phyloP scores from a whole-genome alignment of 2,797 vertebrate species.

The Lateolabrax maculatus region DNA sequence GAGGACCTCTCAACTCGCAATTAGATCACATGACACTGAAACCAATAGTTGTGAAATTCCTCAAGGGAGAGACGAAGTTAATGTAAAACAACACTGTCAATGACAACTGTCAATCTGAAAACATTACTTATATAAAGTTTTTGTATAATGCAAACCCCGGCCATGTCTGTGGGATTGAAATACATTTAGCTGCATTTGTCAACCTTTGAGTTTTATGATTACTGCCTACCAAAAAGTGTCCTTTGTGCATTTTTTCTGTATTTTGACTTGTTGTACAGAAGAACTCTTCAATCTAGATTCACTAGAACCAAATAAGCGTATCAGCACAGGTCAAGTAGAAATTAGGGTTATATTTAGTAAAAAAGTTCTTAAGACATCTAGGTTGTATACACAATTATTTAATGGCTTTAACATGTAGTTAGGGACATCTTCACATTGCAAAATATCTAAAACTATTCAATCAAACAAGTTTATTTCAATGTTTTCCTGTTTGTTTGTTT shows the following conservation, averaged over 20 bases:
- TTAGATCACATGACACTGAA: constrained; percentile 19
- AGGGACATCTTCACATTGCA: background rate
- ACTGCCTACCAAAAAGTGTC: constrained; percentile 13
- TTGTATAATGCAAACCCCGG: background rate
- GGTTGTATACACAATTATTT: background rate
- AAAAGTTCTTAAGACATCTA: background rate
- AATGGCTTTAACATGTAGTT: background rate
- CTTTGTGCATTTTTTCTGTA: constrained; percentile 7
- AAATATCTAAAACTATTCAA: background rate
- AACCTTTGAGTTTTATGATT: constrained; percentile 16
- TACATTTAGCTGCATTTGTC: background rate
- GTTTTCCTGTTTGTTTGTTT: no score
- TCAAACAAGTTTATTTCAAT: no score
- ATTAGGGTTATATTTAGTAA: background rate
- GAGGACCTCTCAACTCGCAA: constrained; percentile 5
- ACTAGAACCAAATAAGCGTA: constrained; percentile 4
- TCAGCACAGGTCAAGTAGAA: background rate
- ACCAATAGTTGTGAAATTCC: background rate
- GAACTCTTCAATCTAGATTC: background rate
- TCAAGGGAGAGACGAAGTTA: background rate
- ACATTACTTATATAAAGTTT: background rate
- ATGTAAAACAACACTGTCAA: constrained; percentile 21
- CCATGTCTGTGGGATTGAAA: background rate
- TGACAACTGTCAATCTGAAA: constrained; percentile 5
- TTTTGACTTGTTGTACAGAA: constrained; percentile 4